These are phyloP conservation scores for Cantharis lateralis DNA, from an alignment of 2,888 invertebrate species.

Conservation along the genomic window DNA sequence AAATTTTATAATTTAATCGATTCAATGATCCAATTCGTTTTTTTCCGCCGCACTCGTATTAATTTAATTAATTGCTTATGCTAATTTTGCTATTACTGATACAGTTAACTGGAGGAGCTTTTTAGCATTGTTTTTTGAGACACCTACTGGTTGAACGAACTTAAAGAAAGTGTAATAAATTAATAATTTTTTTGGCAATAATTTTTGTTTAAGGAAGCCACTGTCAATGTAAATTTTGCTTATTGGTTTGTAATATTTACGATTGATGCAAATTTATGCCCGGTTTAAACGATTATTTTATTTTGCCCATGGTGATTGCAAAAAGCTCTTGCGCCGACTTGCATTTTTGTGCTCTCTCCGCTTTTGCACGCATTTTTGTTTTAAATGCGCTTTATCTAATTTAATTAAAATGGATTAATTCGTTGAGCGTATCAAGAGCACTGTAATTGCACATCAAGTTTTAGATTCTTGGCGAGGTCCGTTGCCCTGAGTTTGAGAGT, in stretches of 20 bases:
- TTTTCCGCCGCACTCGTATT: neutral
- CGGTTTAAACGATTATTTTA: neutral
- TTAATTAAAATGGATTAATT: constrained; percentile 21
- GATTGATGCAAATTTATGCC: neutral
- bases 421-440: constrained; percentile 22
- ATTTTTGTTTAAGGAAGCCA: neutral
- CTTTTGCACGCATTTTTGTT: neutral
- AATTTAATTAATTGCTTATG: neutral
- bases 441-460: constrained; percentile 32
- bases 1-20: neutral
- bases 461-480: constrained; percentile 30
- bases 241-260: neutral
- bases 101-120: neutral
- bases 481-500: constrained; percentile 20
- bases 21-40: neutral
- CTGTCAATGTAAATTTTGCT: neutral
- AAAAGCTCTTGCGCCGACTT: neutral
- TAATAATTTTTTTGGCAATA: neutral
- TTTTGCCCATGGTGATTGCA: neutral
- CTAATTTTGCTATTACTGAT: neutral
- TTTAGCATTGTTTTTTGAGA: neutral
- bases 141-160: neutral
- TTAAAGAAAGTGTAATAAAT: neutral
- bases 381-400: constrained; percentile 12
- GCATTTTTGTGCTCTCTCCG: neutral